Conservation (phyloP, 2,113 vertebrate genomes). For the Ciconia maguari region DNA sequence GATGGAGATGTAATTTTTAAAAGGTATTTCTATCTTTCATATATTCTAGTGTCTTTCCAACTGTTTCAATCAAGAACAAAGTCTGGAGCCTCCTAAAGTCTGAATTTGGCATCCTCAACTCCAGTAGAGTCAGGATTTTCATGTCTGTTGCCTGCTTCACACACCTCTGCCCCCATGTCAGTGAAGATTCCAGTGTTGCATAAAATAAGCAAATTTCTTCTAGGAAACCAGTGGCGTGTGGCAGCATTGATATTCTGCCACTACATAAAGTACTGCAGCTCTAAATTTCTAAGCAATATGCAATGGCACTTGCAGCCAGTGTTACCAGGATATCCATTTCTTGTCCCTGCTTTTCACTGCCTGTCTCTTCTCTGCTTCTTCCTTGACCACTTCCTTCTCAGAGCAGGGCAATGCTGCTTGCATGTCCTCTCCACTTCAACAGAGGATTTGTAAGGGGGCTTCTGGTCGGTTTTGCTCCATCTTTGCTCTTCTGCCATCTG, state of each 20-base stretch:
- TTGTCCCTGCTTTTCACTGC: not conserved
- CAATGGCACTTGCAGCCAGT: not conserved
- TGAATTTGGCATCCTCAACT: not conserved
- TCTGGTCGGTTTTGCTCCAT: not conserved
- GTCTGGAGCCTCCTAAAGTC: not conserved
- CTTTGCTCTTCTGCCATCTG: not conserved
- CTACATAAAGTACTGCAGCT: not conserved
- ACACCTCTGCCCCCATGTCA: not conserved
- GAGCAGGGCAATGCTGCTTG: not conserved
- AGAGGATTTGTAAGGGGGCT: not conserved
- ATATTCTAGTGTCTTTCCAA: not conserved
- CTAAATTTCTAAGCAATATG: not conserved
- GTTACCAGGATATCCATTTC: not conserved
- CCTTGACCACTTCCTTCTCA: not conserved
- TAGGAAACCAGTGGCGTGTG: not conserved
- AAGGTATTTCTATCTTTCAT: not conserved
- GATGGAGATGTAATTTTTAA: not conserved
- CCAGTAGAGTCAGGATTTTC: not conserved
- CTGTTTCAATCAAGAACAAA: not conserved
- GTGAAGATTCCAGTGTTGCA: not conserved
- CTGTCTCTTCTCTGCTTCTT: not conserved
- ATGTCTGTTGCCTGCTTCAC: not conserved
- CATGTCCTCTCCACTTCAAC: not conserved
- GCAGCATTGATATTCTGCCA: not conserved
- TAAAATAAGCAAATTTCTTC: not conserved